These are phyloP conservation scores for Nomada goodeniana DNA, from an alignment of 2,888 invertebrate species.

Conservation along the genomic window DNA sequence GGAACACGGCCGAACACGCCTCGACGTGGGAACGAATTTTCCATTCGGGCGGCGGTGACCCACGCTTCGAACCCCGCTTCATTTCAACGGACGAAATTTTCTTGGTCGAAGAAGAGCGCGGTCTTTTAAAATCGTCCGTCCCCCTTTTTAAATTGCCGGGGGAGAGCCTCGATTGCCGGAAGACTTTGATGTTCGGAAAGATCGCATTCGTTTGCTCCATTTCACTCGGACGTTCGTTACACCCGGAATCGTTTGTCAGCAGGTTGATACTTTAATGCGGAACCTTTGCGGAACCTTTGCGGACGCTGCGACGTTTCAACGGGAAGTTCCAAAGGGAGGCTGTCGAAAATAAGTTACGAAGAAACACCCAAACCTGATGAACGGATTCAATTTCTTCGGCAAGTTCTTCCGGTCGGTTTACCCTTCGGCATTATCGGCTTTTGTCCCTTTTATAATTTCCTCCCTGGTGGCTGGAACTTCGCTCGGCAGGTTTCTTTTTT, in stretches of 20 bases:
- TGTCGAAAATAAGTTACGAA: conserved; percentile 1
- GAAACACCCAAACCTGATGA: conserved; percentile 3
- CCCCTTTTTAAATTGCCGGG: no score
- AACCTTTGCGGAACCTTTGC: no score
- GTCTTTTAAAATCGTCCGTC: no score
- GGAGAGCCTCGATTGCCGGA: neutral
- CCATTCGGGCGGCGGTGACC: neutral
- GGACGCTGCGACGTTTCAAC: neutral
- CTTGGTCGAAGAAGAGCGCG: neutral
- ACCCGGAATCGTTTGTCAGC: conserved; percentile 29
- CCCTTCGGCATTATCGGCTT: neutral
- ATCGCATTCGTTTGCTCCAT: conserved; percentile 1
- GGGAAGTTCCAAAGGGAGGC: neutral
- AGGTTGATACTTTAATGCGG: neutral
- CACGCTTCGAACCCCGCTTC: neutral
- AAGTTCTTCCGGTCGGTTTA: conserved; percentile 2
- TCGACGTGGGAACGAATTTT: neutral
- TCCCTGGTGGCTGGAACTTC: neutral
- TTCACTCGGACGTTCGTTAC: neutral
- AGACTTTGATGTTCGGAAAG: neutral
- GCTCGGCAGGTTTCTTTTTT: neutral
- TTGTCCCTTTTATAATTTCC: conserved; percentile 22
- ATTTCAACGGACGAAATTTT: neutral
- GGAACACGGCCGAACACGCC: neutral
- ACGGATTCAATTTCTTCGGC: neutral